Evolutionary conservation across 2,888 invertebrate genomes (phyloP).

Genomic region (Macrosoma leucophasiata): DNA sequence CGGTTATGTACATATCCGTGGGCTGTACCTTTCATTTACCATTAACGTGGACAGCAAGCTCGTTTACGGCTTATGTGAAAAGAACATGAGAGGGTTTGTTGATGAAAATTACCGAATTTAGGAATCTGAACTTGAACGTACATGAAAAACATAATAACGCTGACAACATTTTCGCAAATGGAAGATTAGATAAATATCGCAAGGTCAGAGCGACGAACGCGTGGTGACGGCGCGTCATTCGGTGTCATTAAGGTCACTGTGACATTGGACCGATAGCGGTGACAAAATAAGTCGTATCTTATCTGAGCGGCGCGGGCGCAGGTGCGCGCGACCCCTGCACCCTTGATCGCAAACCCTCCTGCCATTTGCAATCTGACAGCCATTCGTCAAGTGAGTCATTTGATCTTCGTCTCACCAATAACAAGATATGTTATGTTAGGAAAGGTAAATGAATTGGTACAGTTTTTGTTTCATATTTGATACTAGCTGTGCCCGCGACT

Average conservation of each 20-base stretch:
- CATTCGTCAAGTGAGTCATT: conserved; percentile 17
- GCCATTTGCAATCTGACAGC: conserved; percentile 22
- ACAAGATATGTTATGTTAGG: too few species aligned
- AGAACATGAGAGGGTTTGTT: too few species aligned
- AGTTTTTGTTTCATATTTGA: too few species aligned
- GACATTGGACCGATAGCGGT: conserved; percentile 70
- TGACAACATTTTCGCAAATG: conserved; percentile 58
- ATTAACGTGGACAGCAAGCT: too few species aligned
- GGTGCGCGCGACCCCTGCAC: conserved; percentile 63
- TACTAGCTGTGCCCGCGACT: too few species aligned
- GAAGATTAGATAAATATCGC: conserved; percentile 71
- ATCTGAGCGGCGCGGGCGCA: conserved; percentile 68
- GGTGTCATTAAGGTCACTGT: conserved; percentile 74
- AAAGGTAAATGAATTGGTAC: too few species aligned
- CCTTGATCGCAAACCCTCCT: conserved; percentile 34
- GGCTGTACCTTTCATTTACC: too few species aligned
- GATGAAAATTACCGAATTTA: too few species aligned
- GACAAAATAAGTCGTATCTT: conserved; percentile 73
- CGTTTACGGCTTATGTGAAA: too few species aligned
- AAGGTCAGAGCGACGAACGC: conserved; percentile 62
- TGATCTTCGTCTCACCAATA: too few species aligned
- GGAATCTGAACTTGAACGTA: too few species aligned
- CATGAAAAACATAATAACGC: conserved; percentile 30
- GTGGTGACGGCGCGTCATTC: conserved; percentile 61
- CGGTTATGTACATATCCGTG: too few species aligned